Base-by-base conservation (phyloP, 2,888 invertebrate genomes). In the Corbicula japonica region DNA sequence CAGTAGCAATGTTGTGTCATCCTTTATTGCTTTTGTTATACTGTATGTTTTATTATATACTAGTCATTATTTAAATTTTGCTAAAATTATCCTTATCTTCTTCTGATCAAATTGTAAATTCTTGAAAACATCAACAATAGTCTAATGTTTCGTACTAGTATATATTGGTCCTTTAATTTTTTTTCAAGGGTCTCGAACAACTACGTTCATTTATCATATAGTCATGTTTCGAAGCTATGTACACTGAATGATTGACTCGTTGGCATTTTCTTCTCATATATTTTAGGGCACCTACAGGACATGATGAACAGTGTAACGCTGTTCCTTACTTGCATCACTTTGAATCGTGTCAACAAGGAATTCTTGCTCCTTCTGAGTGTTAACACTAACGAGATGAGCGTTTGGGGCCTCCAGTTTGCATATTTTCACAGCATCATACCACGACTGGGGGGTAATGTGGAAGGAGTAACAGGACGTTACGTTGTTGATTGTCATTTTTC, bases 381-480 rank as follows among this genome's bases (percentile, higher is more conserved):
- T 80, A 10, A 89, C 63, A 30, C 83, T 83, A 41, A 85, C 87
- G 12, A 89, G 75, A 44, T 79, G 82, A 6, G 78, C 83, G 28
- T 73, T 73, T 8, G 84, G 78, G 1, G 86, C 76, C 58, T 85
- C 84, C 12, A 63, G 60, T 28, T 86, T 83, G 62, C 89, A 88
- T 8, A 44, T 66, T 30, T 82, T 73, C 8, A 84, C 84, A 0
- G 87, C 87, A 5, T 84, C 80, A 30, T 75, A 84, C 88, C 88
- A 89, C 15, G 66, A 70, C 52, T 54, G 65, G 1, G 86, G 81
- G n/a, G 83, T 70, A 12, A 81, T 61, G 65, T 89, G 88, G 71
- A 87, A 89, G 2, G 85, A 83, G 54, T 88, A 87, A 38, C 86
- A 89, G n/a, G 86, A 85, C 4, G 89, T 86, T 3, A 52, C 65